Evolutionary conservation across 2,888 invertebrate genomes (phyloP).

Genomic region (Deroplatys truncata): DNA sequence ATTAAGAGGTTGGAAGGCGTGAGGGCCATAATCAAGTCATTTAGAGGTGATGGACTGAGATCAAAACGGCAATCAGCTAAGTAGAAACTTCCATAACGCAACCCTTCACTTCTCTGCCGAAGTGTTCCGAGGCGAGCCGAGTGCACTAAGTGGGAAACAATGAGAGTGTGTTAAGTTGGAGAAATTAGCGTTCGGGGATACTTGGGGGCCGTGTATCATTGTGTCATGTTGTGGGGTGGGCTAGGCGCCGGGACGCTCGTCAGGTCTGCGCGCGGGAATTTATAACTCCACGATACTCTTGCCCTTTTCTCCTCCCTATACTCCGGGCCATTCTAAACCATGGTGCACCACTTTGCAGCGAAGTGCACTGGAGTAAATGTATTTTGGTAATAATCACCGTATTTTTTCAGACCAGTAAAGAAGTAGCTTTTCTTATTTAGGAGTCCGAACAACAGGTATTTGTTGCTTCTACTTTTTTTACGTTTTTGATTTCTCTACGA

Average conservation of each 20-base stretch:
- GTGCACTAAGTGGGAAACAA: constrained; percentile 5
- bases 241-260: constrained; percentile 3
- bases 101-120: neutral
- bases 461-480: too few species aligned
- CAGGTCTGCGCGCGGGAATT: neutral
- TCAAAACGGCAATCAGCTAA: neutral
- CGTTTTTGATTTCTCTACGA: too few species aligned
- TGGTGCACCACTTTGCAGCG: neutral
- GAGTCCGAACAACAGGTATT: too few species aligned
- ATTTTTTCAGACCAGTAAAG: too few species aligned
- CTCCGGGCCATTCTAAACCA: neutral
- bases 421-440: too few species aligned
- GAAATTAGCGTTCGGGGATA: neutral
- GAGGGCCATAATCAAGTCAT: neutral
- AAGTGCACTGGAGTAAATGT: neutral
- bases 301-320: neutral
- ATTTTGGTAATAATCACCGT: too few species aligned
- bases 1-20: neutral
- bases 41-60: neutral
- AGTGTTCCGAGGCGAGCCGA: neutral
- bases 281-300: neutral
- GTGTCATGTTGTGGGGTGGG: neutral
- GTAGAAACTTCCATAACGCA: neutral
- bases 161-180: neutral
- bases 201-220: neutral